A percentile compares a stretch with the other conserved stretches of the same genome.
phyloP scores from a whole-genome alignment of 2,888 invertebrate genomes.

The Drosophila kuntzei region DNA sequence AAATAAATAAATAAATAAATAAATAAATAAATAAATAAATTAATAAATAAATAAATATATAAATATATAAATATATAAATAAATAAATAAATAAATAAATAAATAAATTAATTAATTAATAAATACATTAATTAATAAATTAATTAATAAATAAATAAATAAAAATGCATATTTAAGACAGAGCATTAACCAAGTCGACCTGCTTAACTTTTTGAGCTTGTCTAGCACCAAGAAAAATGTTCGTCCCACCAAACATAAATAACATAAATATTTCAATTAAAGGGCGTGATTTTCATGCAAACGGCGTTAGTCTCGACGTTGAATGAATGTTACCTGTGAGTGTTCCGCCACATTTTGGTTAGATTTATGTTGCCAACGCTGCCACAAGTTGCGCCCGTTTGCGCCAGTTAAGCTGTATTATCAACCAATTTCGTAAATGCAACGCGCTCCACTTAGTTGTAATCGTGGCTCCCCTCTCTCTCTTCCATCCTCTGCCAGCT shows the following conservation, averaged over 20 bases:
- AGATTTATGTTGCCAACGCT: slow-evolving; percentile 55
- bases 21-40: too few relatives aligned
- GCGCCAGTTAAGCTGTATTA: slow-evolving; percentile 53
- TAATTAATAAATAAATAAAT: too few relatives aligned
- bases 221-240: slow-evolving; percentile 54
- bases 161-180: background rate
- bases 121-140: too few relatives aligned
- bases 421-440: slow-evolving; percentile 63
- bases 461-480: slow-evolving; percentile 44
- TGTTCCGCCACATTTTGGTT: slow-evolving; percentile 40
- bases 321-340: slow-evolving; percentile 43
- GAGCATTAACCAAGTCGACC: slow-evolving; percentile 20
- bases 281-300: slow-evolving; percentile 64
- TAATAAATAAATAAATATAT: too few relatives aligned
- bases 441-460: slow-evolving; percentile 45
- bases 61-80: too few relatives aligned
- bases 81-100: too few relatives aligned
- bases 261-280: slow-evolving; percentile 72
- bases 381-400: slow-evolving; percentile 27
- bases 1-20: too few relatives aligned
- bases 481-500: slow-evolving; percentile 13
- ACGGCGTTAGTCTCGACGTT: slow-evolving; percentile 19
- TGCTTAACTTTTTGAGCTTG: background rate
- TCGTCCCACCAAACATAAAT: slow-evolving; percentile 52
- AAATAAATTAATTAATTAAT: too few relatives aligned